Conservation (phyloP, 2,113 vertebrate species). For the Sinocyclocheilus rhinocerous region DNA sequence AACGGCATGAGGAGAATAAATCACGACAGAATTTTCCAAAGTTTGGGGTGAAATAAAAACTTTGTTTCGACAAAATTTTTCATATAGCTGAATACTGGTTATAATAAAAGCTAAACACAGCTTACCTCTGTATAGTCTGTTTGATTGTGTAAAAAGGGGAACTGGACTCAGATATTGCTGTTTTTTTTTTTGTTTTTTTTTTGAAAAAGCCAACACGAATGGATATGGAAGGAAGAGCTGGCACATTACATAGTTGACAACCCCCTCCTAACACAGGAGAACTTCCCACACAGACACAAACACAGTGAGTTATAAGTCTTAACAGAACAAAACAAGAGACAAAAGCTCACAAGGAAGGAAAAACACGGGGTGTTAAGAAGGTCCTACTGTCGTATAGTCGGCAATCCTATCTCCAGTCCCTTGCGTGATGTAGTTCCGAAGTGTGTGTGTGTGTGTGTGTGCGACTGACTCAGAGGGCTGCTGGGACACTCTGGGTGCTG, state of each 20-base stretch:
- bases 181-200: not conserved
- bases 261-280: constrained; percentile 48
- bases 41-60: not conserved
- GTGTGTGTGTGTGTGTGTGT: constrained; percentile 10
- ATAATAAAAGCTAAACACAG: not conserved
- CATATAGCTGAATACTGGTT: not conserved
- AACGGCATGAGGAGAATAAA: not conserved
- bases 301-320: constrained; percentile 43
- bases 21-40: not conserved
- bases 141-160: not conserved
- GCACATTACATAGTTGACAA: constrained; percentile 47
- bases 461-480: constrained; percentile 4
- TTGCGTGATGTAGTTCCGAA: constrained; percentile 30
- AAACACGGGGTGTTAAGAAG: constrained; percentile 39
- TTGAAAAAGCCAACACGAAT: constrained; percentile 2
- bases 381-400: constrained; percentile 45
- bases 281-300: constrained; percentile 58
- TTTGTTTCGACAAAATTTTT: not conserved
- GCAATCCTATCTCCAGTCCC: constrained; percentile 46
- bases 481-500: constrained; percentile 45
- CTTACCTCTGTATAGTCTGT: not conserved
- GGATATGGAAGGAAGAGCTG: constrained; percentile 56
- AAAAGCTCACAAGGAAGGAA: constrained; percentile 33
- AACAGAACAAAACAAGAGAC: constrained; percentile 32
- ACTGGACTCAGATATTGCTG: constrained; percentile 5